Evolutionary conservation across 2,888 invertebrate species (phyloP).

Genomic region (Plagiodera versicolora): DNA sequence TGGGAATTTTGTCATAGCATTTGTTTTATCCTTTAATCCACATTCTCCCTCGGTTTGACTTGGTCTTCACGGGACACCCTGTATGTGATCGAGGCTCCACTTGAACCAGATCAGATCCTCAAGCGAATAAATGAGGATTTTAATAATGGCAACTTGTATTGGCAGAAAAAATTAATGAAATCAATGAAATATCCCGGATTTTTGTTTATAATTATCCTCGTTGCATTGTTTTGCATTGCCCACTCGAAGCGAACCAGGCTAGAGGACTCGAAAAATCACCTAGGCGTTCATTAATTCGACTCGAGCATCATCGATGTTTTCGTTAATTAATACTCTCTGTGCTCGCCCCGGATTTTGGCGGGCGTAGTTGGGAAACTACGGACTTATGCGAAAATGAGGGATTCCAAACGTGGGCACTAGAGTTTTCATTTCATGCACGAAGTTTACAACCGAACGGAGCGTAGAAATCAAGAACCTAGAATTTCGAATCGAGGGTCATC

Average conservation of each 20-base stretch:
- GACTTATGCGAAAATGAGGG: neutral
- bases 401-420: neutral
- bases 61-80: no score
- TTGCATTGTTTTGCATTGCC: neutral
- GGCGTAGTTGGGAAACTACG: neutral
- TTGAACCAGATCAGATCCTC: no score
- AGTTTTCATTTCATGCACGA: neutral
- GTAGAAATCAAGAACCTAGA: neutral
- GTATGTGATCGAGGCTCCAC: no score
- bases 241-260: neutral
- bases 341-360: neutral
- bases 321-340: constrained; percentile 7
- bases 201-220: neutral
- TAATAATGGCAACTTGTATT: no score
- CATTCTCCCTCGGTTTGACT: no score
- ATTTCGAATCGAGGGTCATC: neutral
- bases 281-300: neutral
- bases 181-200: no score
- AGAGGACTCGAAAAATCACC: neutral
- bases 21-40: no score
- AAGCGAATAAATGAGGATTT: no score
- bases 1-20: no score
- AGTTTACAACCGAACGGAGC: neutral
- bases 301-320: constrained; percentile 1
- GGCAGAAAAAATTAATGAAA: no score